Conservation (phyloP, 2,888 invertebrate species). For the Bhutanitis thaidina region DNA sequence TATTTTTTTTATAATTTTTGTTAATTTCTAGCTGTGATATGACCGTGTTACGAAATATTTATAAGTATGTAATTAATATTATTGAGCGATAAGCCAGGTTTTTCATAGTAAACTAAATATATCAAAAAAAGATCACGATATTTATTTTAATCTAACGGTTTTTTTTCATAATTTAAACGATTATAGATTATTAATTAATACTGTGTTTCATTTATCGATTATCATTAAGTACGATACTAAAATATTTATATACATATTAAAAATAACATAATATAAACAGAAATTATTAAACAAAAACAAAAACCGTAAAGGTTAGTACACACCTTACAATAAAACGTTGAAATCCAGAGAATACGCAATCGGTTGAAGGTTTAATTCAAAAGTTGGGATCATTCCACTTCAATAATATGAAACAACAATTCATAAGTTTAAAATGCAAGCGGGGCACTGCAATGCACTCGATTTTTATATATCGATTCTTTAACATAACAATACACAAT, state of each 20-base stretch:
- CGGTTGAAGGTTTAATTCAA: constrained; percentile 37
- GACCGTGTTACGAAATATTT: too few species aligned
- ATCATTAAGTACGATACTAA: too few species aligned
- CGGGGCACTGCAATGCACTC: constrained; percentile 52
- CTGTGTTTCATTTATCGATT: too few species aligned
- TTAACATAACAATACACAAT: constrained; percentile 48
- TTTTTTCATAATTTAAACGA: too few species aligned
- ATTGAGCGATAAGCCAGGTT: too few species aligned
- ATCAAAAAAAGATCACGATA: constrained; percentile 22
- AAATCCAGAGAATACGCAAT: constrained; percentile 22
- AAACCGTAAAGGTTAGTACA: constrained; percentile 1
- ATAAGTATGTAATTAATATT: too few species aligned
- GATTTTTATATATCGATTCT: constrained; percentile 57
- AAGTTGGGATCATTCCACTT: constrained; percentile 42
- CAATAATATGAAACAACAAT: constrained; percentile 29
- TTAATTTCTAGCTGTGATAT: too few species aligned
- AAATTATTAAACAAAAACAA: too few species aligned
- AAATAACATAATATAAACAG: too few species aligned
- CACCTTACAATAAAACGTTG: constrained; percentile 17
- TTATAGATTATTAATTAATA: too few species aligned
- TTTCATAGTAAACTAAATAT: too few species aligned
- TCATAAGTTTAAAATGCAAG: constrained; percentile 36
- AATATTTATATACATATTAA: too few species aligned
- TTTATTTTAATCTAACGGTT: constrained; percentile 22
- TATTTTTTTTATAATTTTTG: constrained; percentile 41